phyloP scores from a whole-genome alignment of 1,140 invertebrate species.

The Epicauta chinensis region DNA sequence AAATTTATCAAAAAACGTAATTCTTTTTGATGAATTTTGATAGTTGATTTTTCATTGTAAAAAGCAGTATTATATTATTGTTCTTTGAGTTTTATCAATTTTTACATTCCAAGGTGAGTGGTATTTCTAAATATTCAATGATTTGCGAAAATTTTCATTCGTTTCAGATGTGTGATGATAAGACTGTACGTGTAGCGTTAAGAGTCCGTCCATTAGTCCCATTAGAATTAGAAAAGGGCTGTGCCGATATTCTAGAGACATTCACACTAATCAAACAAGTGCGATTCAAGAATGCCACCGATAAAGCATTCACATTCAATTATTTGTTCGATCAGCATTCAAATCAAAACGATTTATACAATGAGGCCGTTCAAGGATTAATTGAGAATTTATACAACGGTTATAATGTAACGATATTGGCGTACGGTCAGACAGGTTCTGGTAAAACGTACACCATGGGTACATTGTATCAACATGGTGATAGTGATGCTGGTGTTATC shows the following conservation, averaged over 20 bases:
- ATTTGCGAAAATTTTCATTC: neutral
- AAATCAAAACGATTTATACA: constrained; percentile 70
- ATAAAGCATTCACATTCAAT: constrained; percentile 83
- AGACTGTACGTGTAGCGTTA: constrained; percentile 65
- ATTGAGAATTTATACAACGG: constrained; percentile 75
- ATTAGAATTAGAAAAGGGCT: constrained; percentile 63
- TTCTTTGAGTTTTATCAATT: no score
- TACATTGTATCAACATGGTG: constrained; percentile 58
- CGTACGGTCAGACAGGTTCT: constrained; percentile 92
- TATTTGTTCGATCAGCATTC: constrained; percentile 69
- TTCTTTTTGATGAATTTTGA: no score
- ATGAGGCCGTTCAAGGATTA: constrained; percentile 65
- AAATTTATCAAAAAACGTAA: no score
- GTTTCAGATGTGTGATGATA: constrained; percentile 2
- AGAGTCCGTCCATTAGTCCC: constrained; percentile 71
- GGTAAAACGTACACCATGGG: constrained; percentile 94
- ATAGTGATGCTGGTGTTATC: constrained; percentile 70
- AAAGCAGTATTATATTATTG: no score
- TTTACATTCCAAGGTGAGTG: no score
- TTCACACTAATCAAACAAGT: constrained; percentile 60
- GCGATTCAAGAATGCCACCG: constrained; percentile 55
- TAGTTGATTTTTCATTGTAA: no score
- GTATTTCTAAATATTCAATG: no score
- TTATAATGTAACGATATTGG: constrained; percentile 87
- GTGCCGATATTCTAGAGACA: constrained; percentile 58